Percentiles rank a stretch among this genome's conserved stretches.
phyloP scores from a whole-genome alignment of 2,888 invertebrate species.

The Amphipoea lucens region DNA sequence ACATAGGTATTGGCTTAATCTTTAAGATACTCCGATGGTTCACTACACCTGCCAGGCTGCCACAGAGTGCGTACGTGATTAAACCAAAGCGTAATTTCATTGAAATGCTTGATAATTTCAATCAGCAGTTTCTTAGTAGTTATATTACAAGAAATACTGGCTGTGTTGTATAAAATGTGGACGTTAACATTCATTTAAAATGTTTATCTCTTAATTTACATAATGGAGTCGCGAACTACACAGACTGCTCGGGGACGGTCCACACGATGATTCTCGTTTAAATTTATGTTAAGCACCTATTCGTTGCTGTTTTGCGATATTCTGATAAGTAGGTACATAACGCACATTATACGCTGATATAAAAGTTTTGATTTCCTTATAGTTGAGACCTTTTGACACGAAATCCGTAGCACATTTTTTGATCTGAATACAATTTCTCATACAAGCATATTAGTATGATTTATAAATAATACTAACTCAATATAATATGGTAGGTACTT shows the following conservation, averaged over 20 bases:
- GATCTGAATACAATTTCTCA: neutral
- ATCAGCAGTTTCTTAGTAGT: constrained; percentile 64
- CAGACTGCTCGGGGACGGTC: constrained; percentile 86
- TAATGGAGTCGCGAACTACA: constrained; percentile 78
- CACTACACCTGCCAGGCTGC: constrained; percentile 43
- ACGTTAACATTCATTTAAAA: constrained; percentile 84
- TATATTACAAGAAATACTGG: constrained; percentile 74
- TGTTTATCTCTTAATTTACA: constrained; percentile 87
- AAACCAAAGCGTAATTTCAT: constrained; percentile 55
- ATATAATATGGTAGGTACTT: constrained; percentile 16
- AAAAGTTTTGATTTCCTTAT: constrained; percentile 12
- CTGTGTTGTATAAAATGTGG: constrained; percentile 76
- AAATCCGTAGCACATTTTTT: constrained; percentile 15
- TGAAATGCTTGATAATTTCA: constrained; percentile 66
- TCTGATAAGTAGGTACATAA: constrained; percentile 46
- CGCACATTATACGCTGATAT: constrained; percentile 34
- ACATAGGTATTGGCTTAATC: constrained; percentile 15
- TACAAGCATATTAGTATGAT: neutral
- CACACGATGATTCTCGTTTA: constrained; percentile 71
- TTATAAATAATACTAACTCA: neutral
- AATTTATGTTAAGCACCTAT: constrained; percentile 72
- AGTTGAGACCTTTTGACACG: constrained; percentile 17
- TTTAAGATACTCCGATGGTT: constrained; percentile 23
- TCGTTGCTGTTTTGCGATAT: constrained; percentile 64
- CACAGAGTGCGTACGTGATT: constrained; percentile 54